phyloP scores from a whole-genome alignment of 92 coral and sea anemone genomes.

The Phenganax marumi region DNA sequence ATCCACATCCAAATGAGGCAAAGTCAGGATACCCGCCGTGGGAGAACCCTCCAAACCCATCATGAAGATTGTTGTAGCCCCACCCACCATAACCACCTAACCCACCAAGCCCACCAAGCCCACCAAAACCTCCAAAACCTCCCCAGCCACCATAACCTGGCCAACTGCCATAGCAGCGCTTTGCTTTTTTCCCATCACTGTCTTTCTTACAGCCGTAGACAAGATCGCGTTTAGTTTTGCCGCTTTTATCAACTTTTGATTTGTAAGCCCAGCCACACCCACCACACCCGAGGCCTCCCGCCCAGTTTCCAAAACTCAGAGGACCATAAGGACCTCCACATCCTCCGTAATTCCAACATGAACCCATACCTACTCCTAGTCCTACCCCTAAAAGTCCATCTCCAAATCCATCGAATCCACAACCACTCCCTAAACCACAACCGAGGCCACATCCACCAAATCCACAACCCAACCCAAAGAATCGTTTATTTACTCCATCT shows the following conservation, averaged over 20 bases:
- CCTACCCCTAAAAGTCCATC: slow-evolving; percentile 49
- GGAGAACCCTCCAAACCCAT: slow-evolving; percentile 68
- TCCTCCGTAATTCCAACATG: slow-evolving; percentile 46
- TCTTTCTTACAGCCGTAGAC: slow-evolving; percentile 61
- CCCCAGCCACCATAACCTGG: slow-evolving; percentile 71
- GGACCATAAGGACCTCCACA: slow-evolving; percentile 54
- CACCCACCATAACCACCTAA: slow-evolving; percentile 58
- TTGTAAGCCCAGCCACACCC: slow-evolving; percentile 44
- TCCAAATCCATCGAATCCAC: slow-evolving; percentile 52
- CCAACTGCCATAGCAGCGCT: slow-evolving; percentile 64
- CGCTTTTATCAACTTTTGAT: slow-evolving; percentile 44
- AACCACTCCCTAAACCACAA: slow-evolving; percentile 57
- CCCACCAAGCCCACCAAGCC: slow-evolving; percentile 63
- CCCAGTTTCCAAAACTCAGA: slow-evolving; percentile 54
- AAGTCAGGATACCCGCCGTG: slow-evolving; percentile 64
- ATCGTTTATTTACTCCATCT: slow-evolving; percentile 23
- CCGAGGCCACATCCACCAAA: slow-evolving; percentile 66
- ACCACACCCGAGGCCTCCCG: slow-evolving; percentile 48
- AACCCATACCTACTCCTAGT: slow-evolving; percentile 46
- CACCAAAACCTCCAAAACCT: slow-evolving; percentile 65
- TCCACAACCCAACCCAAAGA: slow-evolving; percentile 35
- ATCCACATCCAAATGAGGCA: slow-evolving; percentile 48
- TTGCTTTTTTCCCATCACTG: slow-evolving; percentile 46
- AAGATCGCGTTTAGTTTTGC: slow-evolving; percentile 49
- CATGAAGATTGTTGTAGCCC: slow-evolving; percentile 67